Evolutionary conservation across 2,113 vertebrate genomes (phyloP), one percentile per base, ranked within the genome.

Genomic region (Cynoglossus semilaevis): DNA sequence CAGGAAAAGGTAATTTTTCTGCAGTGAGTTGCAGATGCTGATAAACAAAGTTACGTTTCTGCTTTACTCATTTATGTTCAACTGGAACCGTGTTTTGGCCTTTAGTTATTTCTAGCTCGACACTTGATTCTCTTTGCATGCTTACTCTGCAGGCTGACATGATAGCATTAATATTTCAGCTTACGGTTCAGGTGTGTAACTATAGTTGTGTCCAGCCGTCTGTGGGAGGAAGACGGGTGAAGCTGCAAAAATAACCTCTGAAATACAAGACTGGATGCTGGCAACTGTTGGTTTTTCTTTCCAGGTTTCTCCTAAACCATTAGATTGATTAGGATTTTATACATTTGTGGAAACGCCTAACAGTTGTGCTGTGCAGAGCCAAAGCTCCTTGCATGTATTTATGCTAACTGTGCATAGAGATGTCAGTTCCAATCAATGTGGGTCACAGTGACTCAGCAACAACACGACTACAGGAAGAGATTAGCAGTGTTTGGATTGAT

Each of bases 371-470:
- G 63, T 62, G 68, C 46, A 48, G 48, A 45, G 17, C 58, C 12
- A 2, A 6, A 52, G 37, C 8, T 2, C 49, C 51, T n/a, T 35
- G 7, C 41, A 58, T 67, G 63, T 62, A 12, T 65, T 58, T 73
- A 38, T 47, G 17, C 60, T 67, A 77, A 55, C 73, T 81, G 69
- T 77, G 67, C 79, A 85, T 84, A 84, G 81, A 83, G 79, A 77
- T 85, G 84, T 89, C 87, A 58, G 65, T 72, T 87, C 67, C 67
- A 83, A 75, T 84, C 79, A 86, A 76, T 19, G 6, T 57, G 68
- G 58, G 63, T 77, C 64, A 66, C 70, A 76, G 58, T 49, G 36
- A 76, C 75, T 55, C 74, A 43, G 65, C 70, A 72, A 66, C 60
- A 40, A 63, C 72, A 57, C 59, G 58, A 64, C 80, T 48, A 78